Percentiles rank a stretch among this genome's conserved stretches.
Evolutionary conservation across 2,888 invertebrate genomes (phyloP).

Genomic region (Lymantria dispar): DNA sequence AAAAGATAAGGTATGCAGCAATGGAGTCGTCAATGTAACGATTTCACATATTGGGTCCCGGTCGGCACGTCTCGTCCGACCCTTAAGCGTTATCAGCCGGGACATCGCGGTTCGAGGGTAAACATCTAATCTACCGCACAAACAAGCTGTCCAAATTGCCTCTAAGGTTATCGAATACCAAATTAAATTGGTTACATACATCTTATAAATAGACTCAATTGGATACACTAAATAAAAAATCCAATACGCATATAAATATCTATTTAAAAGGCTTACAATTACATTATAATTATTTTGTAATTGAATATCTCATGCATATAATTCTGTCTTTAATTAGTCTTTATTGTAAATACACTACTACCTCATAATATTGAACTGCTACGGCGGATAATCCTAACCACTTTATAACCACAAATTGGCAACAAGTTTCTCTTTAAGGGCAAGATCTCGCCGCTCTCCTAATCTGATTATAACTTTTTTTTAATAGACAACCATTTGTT

Average conservation of each 20-base stretch:
- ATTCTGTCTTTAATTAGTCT: too few species aligned
- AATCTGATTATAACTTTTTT: too few species aligned
- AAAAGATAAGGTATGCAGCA: conserved; percentile 59
- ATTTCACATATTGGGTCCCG: conserved; percentile 58
- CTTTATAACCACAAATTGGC: too few species aligned
- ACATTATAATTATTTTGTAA: background rate
- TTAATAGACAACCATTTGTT: too few species aligned
- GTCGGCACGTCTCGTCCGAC: conserved; percentile 57
- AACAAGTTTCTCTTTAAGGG: too few species aligned
- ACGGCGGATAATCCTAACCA: too few species aligned
- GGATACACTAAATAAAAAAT: conserved; percentile 36
- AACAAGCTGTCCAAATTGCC: conserved; percentile 70
- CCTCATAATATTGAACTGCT: too few species aligned
- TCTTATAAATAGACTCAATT: conserved; percentile 45
- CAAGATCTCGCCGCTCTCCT: too few species aligned
- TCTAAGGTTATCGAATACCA: conserved; percentile 70
- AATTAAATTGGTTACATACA: conserved; percentile 68
- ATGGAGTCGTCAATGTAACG: conserved; percentile 66
- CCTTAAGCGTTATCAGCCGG: conserved; percentile 59
- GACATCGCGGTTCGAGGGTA: conserved; percentile 68
- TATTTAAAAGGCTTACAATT: background rate
- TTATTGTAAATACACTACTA: too few species aligned
- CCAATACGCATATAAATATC: background rate
- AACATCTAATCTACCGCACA: conserved; percentile 71
- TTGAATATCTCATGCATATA: too few species aligned